phyloP scores from a whole-genome alignment of 2,888 invertebrate genomes.

The Agrochola macilenta region DNA sequence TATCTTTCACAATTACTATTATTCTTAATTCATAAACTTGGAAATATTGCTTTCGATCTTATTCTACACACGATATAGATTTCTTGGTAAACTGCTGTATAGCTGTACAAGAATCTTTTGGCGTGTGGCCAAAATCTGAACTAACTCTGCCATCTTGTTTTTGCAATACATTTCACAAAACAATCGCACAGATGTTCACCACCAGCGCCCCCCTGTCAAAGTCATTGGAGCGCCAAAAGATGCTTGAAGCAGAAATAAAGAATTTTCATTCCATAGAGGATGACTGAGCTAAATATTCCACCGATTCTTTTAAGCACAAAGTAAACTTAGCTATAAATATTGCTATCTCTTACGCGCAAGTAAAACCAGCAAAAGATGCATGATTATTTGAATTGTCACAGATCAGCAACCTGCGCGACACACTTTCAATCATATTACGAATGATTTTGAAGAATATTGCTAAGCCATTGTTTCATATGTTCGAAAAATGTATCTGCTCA shows the following conservation, averaged over 20 bases:
- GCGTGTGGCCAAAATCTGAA: neutral
- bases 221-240: neutral
- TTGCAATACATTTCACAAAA: neutral
- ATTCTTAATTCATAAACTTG: slow-evolving; percentile 63
- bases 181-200: neutral
- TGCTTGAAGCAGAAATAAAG: slow-evolving; percentile 27
- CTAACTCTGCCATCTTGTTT: neutral
- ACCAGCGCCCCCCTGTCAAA: neutral
- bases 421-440: too few species aligned
- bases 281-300: slow-evolving; percentile 34
- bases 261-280: slow-evolving; percentile 1
- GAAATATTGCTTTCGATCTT: slow-evolving; percentile 67
- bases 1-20: slow-evolving; percentile 42
- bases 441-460: too few species aligned
- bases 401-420: too few species aligned
- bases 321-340: neutral
- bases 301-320: neutral
- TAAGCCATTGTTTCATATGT: too few species aligned
- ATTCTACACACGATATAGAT: slow-evolving; percentile 57
- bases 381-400: neutral
- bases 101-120: slow-evolving; percentile 11
- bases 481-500: too few species aligned
- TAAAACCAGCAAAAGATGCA: neutral
- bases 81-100: slow-evolving; percentile 53
- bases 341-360: neutral